phyloP scores from a whole-genome alignment of 2,888 invertebrate species.

The Oscheius onirici region DNA sequence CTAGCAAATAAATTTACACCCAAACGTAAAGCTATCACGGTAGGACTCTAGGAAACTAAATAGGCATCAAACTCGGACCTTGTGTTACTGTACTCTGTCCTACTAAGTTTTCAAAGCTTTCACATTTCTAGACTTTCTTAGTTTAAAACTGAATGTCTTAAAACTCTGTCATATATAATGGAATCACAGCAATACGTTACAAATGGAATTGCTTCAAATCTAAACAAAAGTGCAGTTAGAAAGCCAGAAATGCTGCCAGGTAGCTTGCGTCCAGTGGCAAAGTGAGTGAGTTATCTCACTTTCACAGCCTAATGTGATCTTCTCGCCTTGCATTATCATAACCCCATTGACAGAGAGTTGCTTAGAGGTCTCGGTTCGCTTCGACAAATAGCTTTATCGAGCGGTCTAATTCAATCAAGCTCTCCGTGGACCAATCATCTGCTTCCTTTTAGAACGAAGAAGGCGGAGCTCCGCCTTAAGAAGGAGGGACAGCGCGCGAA shows the following conservation, averaged over 20 bases:
- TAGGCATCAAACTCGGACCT: too few species aligned
- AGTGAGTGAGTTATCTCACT: constrained; percentile 23
- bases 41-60: too few species aligned
- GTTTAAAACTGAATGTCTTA: not conserved
- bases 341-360: constrained; percentile 31
- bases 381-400: constrained; percentile 35
- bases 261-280: constrained; percentile 15
- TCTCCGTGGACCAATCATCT: constrained; percentile 32
- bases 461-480: constrained; percentile 30
- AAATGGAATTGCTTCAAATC: not conserved
- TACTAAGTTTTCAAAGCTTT: too few species aligned
- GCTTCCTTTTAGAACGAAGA: constrained; percentile 28
- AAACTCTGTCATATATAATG: not conserved
- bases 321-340: constrained; percentile 36
- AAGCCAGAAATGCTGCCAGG: not conserved
- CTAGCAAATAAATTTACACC: too few species aligned
- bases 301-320: constrained; percentile 33
- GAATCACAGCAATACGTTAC: too few species aligned
- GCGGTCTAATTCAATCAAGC: constrained; percentile 32
- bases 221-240: not conserved
- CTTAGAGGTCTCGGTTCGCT: constrained; percentile 24
- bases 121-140: too few species aligned
- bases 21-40: too few species aligned
- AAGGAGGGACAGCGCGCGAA: constrained; percentile 22
- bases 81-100: too few species aligned